A percentile compares a stretch with the other conserved stretches of the same genome.
phyloP scores from a whole-genome alignment of 2,888 invertebrate genomes.

The Dysmachus trigonus region DNA sequence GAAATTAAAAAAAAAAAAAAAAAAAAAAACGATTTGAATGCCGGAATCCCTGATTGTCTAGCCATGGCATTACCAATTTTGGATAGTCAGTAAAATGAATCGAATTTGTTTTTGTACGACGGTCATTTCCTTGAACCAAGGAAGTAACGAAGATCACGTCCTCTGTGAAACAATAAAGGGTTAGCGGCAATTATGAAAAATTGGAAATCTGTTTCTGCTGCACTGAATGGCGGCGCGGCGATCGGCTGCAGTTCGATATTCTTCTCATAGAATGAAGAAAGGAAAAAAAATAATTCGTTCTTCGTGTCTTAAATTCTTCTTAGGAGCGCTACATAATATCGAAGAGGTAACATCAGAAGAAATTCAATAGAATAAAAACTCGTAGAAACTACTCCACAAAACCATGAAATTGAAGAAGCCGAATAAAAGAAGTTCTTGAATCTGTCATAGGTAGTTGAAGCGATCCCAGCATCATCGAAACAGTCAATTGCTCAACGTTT shows the following conservation, averaged over 20 bases:
- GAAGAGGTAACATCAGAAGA: not conserved
- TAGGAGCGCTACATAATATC: conserved; percentile 1
- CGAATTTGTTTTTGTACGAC: not conserved
- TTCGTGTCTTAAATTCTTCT: not conserved
- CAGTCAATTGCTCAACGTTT: conserved; percentile 23
- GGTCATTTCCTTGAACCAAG: not conserved
- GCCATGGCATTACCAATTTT: not conserved
- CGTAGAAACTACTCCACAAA: conserved; percentile 30
- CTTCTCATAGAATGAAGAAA: not conserved
- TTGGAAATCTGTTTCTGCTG: not conserved
- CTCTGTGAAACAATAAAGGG: not conserved
- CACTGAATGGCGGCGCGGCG: not conserved
- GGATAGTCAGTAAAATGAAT: not conserved
- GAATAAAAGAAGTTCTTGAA: conserved; percentile 38
- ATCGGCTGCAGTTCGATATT: not conserved
- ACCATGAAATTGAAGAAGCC: conserved; percentile 40
- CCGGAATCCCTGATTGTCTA: not conserved
- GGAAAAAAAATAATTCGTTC: not conserved
- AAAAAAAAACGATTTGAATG: not conserved
- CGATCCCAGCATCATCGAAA: conserved; percentile 4
- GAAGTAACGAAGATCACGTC: not conserved
- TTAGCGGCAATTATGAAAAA: not conserved
- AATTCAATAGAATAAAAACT: conserved; percentile 9
- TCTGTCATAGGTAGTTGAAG: conserved; percentile 14
- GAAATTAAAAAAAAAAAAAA: too few relatives aligned